A percentile compares a stretch with the other conserved stretches of the same genome.
Evolutionary conservation across 30 jellyfish, hydroid and myxozoan genomes (phyloP).

Genomic region (Cassiopea xamachana): DNA sequence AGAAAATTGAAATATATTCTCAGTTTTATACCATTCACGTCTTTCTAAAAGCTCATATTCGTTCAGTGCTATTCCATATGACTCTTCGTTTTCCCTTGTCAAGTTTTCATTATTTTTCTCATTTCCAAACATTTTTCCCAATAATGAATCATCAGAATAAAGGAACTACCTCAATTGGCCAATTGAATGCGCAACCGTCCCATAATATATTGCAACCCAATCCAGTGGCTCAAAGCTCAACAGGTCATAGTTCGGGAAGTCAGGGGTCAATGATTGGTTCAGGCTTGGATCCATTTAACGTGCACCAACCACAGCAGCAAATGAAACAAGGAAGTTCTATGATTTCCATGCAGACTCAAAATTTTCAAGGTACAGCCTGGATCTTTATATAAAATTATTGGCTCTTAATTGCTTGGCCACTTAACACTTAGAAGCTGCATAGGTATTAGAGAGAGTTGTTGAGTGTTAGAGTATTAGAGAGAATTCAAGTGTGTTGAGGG

Average conservation of each 20-base stretch:
- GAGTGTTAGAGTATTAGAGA: no score
- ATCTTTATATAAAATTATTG: neutral
- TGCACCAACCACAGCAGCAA: slow-evolving; percentile 1
- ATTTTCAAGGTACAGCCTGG: neutral
- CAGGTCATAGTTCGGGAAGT: slow-evolving; percentile 5
- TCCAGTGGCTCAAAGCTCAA: neutral
- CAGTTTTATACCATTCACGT: no score
- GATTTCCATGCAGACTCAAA: neutral
- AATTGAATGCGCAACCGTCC: neutral
- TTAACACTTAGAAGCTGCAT: no score
- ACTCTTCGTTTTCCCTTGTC: no score
- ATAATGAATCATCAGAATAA: neutral
- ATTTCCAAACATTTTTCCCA: neutral
- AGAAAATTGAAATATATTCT: no score
- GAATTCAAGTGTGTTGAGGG: no score
- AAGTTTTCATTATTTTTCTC: neutral
- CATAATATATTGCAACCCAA: neutral
- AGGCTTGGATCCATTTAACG: neutral
- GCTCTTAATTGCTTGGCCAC: neutral
- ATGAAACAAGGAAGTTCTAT: neutral
- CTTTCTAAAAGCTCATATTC: no score
- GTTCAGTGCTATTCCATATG: no score
- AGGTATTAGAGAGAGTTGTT: no score
- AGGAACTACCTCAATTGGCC: neutral
- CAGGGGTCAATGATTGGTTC: neutral